Evolutionary conservation across 1,140 invertebrate genomes (phyloP).

Genomic region (Carcinoscorpius rotundicauda): DNA sequence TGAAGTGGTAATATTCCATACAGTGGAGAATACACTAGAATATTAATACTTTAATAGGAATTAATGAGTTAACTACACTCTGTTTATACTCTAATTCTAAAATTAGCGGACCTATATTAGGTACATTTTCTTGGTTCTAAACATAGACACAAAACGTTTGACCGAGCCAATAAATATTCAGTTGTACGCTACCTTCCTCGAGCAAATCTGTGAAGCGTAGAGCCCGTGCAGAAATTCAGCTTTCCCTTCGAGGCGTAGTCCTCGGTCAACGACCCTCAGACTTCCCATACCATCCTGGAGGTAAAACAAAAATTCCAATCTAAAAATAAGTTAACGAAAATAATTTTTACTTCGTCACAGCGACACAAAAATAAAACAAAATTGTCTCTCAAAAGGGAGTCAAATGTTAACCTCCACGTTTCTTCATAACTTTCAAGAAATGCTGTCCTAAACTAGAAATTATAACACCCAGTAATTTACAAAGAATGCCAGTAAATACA

Average conservation of each 20-base stretch:
- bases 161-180: too few relatives aligned
- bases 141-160: too few relatives aligned
- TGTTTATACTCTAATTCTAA: too few relatives aligned
- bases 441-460: neutral
- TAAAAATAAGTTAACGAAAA: neutral
- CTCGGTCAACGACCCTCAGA: constrained; percentile 72
- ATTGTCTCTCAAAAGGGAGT: constrained; percentile 3
- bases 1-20: too few relatives aligned
- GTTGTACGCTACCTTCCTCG: constrained; percentile 41
- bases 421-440: neutral
- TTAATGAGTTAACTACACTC: too few relatives aligned
- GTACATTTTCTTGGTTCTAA: too few relatives aligned
- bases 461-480: neutral
- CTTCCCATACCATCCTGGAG: constrained; percentile 88
- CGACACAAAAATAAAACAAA: constrained; percentile 16
- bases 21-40: too few relatives aligned
- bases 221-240: constrained; percentile 72
- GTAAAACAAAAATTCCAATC: constrained; percentile 16
- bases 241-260: constrained; percentile 71
- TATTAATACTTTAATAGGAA: too few relatives aligned
- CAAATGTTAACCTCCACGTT: constrained; percentile 8
- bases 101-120: too few relatives aligned
- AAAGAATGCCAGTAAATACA: too few relatives aligned
- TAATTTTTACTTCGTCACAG: neutral
- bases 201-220: constrained; percentile 70